Conservation (phyloP, 2,113 vertebrate genomes). For the Mastomys natalensis region DNA sequence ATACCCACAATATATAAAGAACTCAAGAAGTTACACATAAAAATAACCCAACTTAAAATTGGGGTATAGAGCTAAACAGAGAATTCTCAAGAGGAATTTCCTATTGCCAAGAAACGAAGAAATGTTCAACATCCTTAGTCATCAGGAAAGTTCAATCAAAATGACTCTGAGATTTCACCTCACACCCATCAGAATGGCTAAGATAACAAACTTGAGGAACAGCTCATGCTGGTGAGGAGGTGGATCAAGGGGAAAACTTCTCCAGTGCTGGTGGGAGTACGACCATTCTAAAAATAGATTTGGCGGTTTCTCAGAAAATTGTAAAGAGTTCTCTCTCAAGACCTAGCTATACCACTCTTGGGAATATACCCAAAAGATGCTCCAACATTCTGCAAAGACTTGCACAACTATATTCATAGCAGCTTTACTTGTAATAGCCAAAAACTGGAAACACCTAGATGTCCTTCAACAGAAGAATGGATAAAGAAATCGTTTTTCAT, state of each 20-base stretch:
- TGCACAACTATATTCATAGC: not conserved
- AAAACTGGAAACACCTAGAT: not conserved
- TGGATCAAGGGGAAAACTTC: too few relatives aligned
- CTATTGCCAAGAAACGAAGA: not conserved
- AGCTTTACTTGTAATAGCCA: not conserved
- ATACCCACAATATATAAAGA: not conserved
- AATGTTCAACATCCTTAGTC: not conserved
- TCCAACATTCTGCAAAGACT: not conserved
- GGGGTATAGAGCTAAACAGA: not conserved
- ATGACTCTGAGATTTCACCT: not conserved
- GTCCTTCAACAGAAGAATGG: not conserved
- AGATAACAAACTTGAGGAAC: not conserved
- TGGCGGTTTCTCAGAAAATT: too few relatives aligned
- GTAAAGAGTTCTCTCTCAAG: too few relatives aligned
- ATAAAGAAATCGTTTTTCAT: not conserved
- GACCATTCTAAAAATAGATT: too few relatives aligned
- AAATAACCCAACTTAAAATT: not conserved
- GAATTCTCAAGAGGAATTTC: not conserved
- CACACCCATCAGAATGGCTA: not conserved
- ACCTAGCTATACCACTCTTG: too few relatives aligned
- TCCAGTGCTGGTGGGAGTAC: too few relatives aligned
- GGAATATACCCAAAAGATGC: not conserved
- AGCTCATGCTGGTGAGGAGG: not conserved
- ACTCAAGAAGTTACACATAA: not conserved
- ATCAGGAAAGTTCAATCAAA: not conserved